Conservation (phyloP, 2,888 invertebrate species). For the Parthenolecanium corni region DNA sequence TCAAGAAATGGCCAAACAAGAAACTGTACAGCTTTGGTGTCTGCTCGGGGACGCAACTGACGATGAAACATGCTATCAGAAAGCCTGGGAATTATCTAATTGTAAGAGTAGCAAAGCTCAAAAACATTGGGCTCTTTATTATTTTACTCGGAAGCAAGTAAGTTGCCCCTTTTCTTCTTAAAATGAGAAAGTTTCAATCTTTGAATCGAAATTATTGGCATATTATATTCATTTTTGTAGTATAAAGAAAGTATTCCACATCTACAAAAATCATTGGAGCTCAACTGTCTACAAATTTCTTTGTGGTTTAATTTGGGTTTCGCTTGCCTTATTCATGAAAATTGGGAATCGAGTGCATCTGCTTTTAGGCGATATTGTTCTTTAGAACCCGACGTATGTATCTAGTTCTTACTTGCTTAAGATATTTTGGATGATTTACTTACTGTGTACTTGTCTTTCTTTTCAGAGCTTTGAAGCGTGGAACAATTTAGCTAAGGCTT, state of each 20-base stretch:
- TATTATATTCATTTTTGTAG: constrained; percentile 30
- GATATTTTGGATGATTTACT: not conserved
- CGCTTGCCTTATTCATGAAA: constrained; percentile 63
- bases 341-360: constrained; percentile 70
- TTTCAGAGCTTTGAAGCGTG: constrained; percentile 87
- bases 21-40: constrained; percentile 78
- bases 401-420: not conserved
- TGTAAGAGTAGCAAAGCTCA: constrained; percentile 72
- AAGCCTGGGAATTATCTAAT: constrained; percentile 82
- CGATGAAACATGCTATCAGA: constrained; percentile 65
- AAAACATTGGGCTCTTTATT: constrained; percentile 73
- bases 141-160: constrained; percentile 55
- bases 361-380: constrained; percentile 78
- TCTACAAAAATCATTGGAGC: constrained; percentile 66
- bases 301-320: constrained; percentile 79
- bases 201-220: not conserved
- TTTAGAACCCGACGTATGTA: constrained; percentile 55
- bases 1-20: constrained; percentile 55
- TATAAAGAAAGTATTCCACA: constrained; percentile 69
- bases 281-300: constrained; percentile 77
- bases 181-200: not conserved
- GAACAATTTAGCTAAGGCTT: constrained; percentile 94
- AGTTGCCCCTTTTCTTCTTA: not conserved
- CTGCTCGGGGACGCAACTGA: constrained; percentile 77
- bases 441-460: not conserved